phyloP scores from a whole-genome alignment of 2,888 invertebrate species.

The Catocala fraxini region DNA sequence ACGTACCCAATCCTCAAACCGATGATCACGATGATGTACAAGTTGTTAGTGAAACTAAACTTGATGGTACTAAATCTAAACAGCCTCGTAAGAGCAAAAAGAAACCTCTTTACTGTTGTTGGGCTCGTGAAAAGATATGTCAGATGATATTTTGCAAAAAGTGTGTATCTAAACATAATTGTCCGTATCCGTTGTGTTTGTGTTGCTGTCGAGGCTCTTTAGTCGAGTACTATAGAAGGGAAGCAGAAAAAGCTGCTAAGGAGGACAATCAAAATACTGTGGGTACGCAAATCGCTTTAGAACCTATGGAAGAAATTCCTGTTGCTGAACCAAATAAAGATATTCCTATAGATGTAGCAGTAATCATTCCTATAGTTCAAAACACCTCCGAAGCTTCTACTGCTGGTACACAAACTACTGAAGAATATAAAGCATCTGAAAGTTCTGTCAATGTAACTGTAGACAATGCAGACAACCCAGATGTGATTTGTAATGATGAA shows the following conservation, averaged over 20 bases:
- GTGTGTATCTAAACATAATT: conserved; percentile 42
- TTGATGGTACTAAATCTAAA: not conserved
- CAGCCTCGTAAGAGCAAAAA: conserved; percentile 2
- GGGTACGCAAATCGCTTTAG: not conserved
- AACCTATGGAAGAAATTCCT: too few relatives aligned
- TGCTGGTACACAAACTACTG: not conserved
- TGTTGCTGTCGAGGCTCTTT: conserved; percentile 64
- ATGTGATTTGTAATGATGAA: not conserved
- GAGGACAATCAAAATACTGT: too few relatives aligned
- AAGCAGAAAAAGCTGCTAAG: not conserved
- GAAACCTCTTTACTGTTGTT: conserved; percentile 61
- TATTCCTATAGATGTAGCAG: conserved; percentile 2
- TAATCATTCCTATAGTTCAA: conserved; percentile 7
- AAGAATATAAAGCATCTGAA: not conserved
- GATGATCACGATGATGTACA: conserved; percentile 17
- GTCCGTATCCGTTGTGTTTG: conserved; percentile 28
- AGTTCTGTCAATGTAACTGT: not conserved
- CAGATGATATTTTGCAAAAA: conserved; percentile 27
- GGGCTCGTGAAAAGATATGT: conserved; percentile 55
- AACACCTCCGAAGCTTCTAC: not conserved
- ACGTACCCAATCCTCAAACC: not conserved
- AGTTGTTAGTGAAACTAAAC: conserved; percentile 9
- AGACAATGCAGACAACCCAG: not conserved
- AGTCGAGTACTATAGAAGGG: conserved; percentile 16
- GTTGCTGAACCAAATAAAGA: not conserved